phyloP scores from a whole-genome alignment of 2,888 invertebrate species.

The Leptopilina syphax region DNA sequence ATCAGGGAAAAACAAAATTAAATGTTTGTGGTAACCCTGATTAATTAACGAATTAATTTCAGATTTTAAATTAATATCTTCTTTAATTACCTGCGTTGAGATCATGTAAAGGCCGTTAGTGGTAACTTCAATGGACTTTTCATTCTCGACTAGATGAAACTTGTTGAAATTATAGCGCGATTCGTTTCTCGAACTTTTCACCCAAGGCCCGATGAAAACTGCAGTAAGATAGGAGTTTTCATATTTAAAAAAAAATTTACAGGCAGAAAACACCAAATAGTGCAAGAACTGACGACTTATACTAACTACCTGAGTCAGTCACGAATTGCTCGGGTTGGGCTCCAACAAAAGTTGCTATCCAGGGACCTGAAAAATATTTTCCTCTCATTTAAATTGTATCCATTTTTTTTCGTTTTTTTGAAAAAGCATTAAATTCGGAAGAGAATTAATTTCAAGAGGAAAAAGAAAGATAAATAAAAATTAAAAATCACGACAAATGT shows the following conservation, averaged over 20 bases:
- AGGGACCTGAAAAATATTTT: conserved; percentile 60
- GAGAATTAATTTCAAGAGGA: not conserved
- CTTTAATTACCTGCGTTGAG: conserved; percentile 68
- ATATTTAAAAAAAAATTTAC: conserved; percentile 32
- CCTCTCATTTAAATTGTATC: not conserved
- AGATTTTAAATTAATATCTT: not conserved
- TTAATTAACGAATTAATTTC: too few relatives aligned
- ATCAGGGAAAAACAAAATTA: too few relatives aligned
- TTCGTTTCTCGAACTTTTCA: conserved; percentile 65
- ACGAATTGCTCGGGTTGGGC: conserved; percentile 70
- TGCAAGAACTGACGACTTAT: conserved; percentile 45
- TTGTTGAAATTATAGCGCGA: conserved; percentile 69
- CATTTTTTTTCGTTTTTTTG: not conserved
- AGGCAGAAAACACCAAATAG: conserved; percentile 4
- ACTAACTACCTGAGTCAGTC: conserved; percentile 69
- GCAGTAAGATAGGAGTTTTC: conserved; percentile 40
- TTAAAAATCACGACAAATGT: conserved; percentile 56
- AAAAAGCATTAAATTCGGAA: not conserved
- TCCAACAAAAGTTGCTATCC: conserved; percentile 70
- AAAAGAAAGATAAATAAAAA: conserved; percentile 40
- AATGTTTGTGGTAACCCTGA: too few relatives aligned
- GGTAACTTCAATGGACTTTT: conserved; percentile 71
- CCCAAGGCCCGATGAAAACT: conserved; percentile 72
- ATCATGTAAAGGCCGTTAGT: conserved; percentile 72
- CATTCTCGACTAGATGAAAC: conserved; percentile 72